Base-by-base conservation (phyloP, 2,797 vertebrate genomes). In the Xiphorhynchus erythropygius region DNA sequence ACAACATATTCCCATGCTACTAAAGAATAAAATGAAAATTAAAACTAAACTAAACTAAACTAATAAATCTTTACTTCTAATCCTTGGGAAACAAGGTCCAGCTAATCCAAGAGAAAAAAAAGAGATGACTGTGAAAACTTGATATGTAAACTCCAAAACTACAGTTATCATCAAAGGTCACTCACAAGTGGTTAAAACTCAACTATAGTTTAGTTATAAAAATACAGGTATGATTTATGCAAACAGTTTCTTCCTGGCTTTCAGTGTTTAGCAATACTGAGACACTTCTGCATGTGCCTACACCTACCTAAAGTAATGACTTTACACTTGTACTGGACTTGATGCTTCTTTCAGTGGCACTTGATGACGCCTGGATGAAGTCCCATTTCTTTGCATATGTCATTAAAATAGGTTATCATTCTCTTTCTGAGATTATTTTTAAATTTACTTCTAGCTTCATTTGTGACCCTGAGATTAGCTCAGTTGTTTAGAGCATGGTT, bases 201-300 rank as follows among this genome's bases (percentile, higher is more conserved):
- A 86, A 27, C 27, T 92, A 14, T 9, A 62, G 9, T 30, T 92
- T 83, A 84, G 57, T 81, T 84, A n/a, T 33, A 92, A 92, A 93
- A 60, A 65, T 8, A 47, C 4, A 62, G 8, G 2, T 64, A 32
- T 77, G 25, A 63, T 75, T 80, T 65, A 64, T 62, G 27, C 13
- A 81, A 87, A 77, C 27, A 65, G 11, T 77, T 94, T 94, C 21
- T 86, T 27, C 15, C 35, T 89, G 33, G 18, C 11, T 90, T 90
- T 89, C 59, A 79, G 84, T 23, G 41, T 22, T 70, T 65, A 47
- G 24, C 14, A 77, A 4, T 14, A 68, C 14, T 27, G 42, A 82
- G 65, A 86, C 5, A 27, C 74, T 88, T 79, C 24, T 70, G 35
- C 30, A 22, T 2, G 2, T 56, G 14, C 30, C 18, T 70, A 59